Conservation (phyloP, 2,113 vertebrate species). For the Cacatua alba region DNA sequence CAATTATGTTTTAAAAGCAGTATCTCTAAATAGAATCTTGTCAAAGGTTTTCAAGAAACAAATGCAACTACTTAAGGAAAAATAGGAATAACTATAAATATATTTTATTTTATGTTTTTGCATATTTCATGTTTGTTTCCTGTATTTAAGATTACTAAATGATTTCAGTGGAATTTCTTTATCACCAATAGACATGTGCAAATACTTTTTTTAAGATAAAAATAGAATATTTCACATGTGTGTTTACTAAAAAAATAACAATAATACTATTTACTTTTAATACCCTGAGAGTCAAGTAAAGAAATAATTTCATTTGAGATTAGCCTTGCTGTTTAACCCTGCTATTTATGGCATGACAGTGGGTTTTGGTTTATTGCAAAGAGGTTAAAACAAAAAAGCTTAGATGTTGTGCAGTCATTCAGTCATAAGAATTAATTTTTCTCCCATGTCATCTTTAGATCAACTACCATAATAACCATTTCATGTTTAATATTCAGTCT, state of each 20-base stretch:
- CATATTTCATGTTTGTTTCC: background rate
- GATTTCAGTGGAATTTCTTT: background rate
- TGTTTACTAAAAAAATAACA: background rate
- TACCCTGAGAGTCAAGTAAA: background rate
- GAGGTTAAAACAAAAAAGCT: background rate
- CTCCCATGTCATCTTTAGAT: background rate
- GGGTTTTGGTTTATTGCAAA: background rate
- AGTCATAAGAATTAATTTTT: background rate
- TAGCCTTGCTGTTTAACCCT: background rate
- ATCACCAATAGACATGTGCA: background rate
- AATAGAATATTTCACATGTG: background rate
- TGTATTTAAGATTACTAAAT: background rate
- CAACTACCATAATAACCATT: background rate
- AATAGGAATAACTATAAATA: background rate
- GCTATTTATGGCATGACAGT: background rate
- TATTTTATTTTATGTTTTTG: background rate
- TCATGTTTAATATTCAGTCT: background rate
- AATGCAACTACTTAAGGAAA: background rate
- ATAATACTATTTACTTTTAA: background rate
- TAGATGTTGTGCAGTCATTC: background rate
- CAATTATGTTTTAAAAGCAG: background rate
- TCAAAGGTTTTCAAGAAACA: background rate
- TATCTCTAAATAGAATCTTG: background rate
- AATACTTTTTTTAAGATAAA: background rate
- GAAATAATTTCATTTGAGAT: background rate